A percentile compares a stretch with the other conserved stretches of the same genome.
These are phyloP conservation scores for Watsonalla binaria DNA, from an alignment of 2,888 invertebrate genomes.

Conservation along the genomic window DNA sequence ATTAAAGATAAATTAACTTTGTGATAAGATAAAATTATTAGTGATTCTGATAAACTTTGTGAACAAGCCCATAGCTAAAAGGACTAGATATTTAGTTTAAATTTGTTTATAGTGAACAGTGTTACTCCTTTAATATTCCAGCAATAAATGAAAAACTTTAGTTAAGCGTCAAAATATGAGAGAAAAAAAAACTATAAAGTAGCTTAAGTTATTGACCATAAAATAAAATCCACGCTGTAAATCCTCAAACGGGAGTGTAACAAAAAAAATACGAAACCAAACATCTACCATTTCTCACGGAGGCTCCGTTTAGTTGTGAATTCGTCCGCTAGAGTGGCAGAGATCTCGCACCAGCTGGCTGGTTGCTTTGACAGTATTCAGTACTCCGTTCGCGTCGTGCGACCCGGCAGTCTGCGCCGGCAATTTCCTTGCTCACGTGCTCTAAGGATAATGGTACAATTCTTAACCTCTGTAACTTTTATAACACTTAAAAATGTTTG, in stretches of 20 bases:
- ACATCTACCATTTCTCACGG: constrained; percentile 26
- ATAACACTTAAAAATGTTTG: constrained; percentile 32
- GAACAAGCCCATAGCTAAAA: too few relatives aligned
- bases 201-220: too few relatives aligned
- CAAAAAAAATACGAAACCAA: neutral
- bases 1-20: too few relatives aligned
- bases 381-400: constrained; percentile 51
- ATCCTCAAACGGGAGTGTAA: neutral
- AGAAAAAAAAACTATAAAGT: too few relatives aligned
- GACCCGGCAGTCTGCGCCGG: constrained; percentile 46
- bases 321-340: constrained; percentile 66
- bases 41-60: too few relatives aligned
- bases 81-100: too few relatives aligned
- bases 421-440: constrained; percentile 55
- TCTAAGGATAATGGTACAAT: constrained; percentile 42
- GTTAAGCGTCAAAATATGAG: neutral
- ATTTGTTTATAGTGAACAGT: neutral
- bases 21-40: too few relatives aligned
- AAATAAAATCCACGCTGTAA: neutral
- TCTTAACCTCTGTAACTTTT: constrained; percentile 58
- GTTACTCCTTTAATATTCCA: neutral
- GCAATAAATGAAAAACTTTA: neutral
- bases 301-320: constrained; percentile 56
- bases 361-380: constrained; percentile 56
- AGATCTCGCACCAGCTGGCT: constrained; percentile 63